These are phyloP conservation scores for Bos javanicus DNA, from an alignment of 2,113 vertebrate species.

Conservation along the genomic window DNA sequence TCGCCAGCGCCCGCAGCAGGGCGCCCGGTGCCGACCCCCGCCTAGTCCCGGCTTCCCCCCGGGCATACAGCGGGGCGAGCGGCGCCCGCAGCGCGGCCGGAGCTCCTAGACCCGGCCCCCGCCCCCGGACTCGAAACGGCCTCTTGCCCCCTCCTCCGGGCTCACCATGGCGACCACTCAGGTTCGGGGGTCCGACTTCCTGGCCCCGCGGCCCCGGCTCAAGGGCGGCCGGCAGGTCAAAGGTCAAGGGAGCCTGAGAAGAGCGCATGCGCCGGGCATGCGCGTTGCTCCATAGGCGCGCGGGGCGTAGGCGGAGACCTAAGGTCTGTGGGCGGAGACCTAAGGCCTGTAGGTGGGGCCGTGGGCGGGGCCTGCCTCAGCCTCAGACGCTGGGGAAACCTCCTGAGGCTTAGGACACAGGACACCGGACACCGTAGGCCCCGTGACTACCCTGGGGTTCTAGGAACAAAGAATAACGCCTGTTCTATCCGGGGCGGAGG, in stretches of 20 bases:
- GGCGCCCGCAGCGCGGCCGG: not conserved
- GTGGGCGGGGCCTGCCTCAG: not conserved
- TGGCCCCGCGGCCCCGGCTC: not conserved
- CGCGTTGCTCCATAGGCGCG: not conserved
- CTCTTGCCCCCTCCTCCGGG: not conserved
- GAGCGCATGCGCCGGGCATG: slow-evolving; percentile 51
- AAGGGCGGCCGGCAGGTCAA: slow-evolving; percentile 39
- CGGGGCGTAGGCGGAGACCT: not conserved
- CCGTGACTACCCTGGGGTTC: not conserved
- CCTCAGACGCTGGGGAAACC: rapidly evolving
- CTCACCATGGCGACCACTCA: slow-evolving; percentile 56
- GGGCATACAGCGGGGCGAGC: not conserved
- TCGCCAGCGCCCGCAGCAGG: too few species aligned
- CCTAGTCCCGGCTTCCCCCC: not conserved
- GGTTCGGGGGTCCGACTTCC: rapidly evolving
- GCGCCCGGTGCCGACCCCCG: not conserved
- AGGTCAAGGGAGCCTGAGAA: not conserved
- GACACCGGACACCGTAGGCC: rapidly evolving
- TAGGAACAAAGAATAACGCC: rapidly evolving
- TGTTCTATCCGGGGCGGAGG: too few species aligned
- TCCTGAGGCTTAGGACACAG: rapidly evolving
- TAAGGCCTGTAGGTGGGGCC: not conserved
- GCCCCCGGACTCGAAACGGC: not conserved
- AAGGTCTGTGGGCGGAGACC: rapidly evolving
- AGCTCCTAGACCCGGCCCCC: not conserved